Conservation (phyloP, 2,888 invertebrate species). For the Ormia ochracea region DNA sequence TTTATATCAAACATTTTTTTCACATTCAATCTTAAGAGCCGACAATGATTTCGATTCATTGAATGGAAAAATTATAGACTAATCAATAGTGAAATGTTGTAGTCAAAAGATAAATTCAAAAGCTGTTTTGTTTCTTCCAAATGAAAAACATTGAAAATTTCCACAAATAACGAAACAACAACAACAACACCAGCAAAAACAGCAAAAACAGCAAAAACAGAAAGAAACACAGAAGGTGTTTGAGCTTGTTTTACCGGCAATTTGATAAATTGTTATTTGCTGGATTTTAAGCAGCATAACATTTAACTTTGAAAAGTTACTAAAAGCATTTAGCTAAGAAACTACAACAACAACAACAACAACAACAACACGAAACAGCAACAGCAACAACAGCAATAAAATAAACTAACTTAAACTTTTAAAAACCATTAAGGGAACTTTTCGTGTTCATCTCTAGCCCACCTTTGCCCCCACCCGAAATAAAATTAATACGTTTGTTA, state of each 20-base stretch:
- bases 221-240: slow-evolving; percentile 68
- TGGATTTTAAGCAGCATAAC: slow-evolving; percentile 15
- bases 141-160: slow-evolving; percentile 7
- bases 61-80: slow-evolving; percentile 75
- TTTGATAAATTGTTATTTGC: slow-evolving; percentile 67
- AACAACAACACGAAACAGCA: slow-evolving; percentile 20
- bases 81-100: slow-evolving; percentile 67
- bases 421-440: slow-evolving; percentile 58
- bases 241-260: slow-evolving; percentile 74
- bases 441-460: background rate
- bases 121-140: slow-evolving; percentile 24
- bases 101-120: slow-evolving; percentile 37
- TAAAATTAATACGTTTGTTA: background rate
- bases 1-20: background rate
- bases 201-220: background rate
- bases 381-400: slow-evolving; percentile 16
- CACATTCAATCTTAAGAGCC: slow-evolving; percentile 43
- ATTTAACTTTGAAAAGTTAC: slow-evolving; percentile 44
- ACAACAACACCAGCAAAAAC: background rate
- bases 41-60: slow-evolving; percentile 70
- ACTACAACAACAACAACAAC: background rate
- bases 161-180: background rate
- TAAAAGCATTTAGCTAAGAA: slow-evolving; percentile 48
- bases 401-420: slow-evolving; percentile 50
- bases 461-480: background rate